Base-by-base conservation (phyloP, 2,797 vertebrate genomes). In the Lophius americanus region DNA sequence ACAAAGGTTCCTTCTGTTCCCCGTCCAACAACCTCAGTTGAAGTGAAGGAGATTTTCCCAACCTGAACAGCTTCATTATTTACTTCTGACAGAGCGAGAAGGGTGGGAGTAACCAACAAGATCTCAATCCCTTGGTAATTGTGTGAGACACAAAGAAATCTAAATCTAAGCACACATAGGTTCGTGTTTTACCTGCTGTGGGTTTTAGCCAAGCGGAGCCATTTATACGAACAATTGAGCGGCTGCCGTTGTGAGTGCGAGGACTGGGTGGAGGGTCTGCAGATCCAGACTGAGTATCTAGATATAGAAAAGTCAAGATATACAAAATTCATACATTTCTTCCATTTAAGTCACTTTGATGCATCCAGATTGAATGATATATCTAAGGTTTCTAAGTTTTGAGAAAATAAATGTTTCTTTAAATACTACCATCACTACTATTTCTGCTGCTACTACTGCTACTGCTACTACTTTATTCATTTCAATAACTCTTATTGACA, bases 1-100 rank as follows among this genome's bases (percentile, higher is more conserved):
- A 99, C 96, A 68, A 97, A 98, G 0, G 98, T 99, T 61, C 98
- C 98, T 0, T 94, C 94, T 7, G 96, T 94, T 57, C 98, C 98
- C 0, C 94, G 96, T 64, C 98, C 98, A 49, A 99, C 92, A 56
- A 98, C 93, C 0, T 97, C 94, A 14, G 93, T 89, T 9, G 95
- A 89, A 33, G 84, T 92, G 87, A 99, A 98, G 80, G 95, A 96
- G 82, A 99, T 91, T 88, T 98, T 99, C n/a, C 97, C 98, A 58
- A 99, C 94, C 0, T 93, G 82, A 7, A 96, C 89, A 55, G 94
- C 60, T 0, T 95, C 93, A 0, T 70, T 49, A 41, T 79, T 88
- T 59, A 68, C 87, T 7, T 84, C 95, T 95, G 64, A 64, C 41
- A 64, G 12, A 70, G 23, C 23, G 23, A 23, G 23, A 23, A 23